Evolutionary conservation across 2,113 vertebrate genomes (phyloP), one percentile per base, ranked within the genome.

Genomic region (Agapornis roseicollis): DNA sequence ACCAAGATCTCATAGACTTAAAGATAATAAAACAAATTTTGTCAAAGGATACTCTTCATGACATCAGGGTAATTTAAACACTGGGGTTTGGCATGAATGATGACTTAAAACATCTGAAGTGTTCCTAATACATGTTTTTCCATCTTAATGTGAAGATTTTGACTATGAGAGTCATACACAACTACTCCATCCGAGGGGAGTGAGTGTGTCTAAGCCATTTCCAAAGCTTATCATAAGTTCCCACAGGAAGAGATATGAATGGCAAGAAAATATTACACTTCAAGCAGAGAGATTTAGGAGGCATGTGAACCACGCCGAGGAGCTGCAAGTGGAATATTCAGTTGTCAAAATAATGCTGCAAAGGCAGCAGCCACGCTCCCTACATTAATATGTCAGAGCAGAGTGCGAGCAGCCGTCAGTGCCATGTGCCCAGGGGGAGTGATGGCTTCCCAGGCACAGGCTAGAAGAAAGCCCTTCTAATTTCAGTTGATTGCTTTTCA

Each of bases 241-340:
- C 90, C 91, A 74, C 15, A 78, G 93, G 82, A 83, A 44, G 88
- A 84, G 92, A 60, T 33, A 24, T 64, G 88, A 94, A 71, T 52
- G 72, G 85, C 88, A 94, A 5, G 24, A 79, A 81, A 90, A 92
- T 37, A 81, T 78, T 90, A 68, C 88, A 60, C 72, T 90, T 79
- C 55, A 80, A 64, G 88, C 69, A 52, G 61, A 50, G 91, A 93
- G 90, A 80, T 93, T 96, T 83, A 86, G 72, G 60, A 93, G 69
- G 80, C 65, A 44, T 19, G 46, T 39, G 92, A 94, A 52, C 72
- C 91, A 28, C 2, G 1, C 37, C 3, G 17, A 70, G 60, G 91
- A 90, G 85, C 25, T 71, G 82, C 35, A 29, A 80, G 89, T 0
- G 47, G 88, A 96, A 71, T 80, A 80, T 89, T 68, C 69, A 33